Conservation (phyloP, 1,140 invertebrate species). For the Akabosia matsudoensis region DNA sequence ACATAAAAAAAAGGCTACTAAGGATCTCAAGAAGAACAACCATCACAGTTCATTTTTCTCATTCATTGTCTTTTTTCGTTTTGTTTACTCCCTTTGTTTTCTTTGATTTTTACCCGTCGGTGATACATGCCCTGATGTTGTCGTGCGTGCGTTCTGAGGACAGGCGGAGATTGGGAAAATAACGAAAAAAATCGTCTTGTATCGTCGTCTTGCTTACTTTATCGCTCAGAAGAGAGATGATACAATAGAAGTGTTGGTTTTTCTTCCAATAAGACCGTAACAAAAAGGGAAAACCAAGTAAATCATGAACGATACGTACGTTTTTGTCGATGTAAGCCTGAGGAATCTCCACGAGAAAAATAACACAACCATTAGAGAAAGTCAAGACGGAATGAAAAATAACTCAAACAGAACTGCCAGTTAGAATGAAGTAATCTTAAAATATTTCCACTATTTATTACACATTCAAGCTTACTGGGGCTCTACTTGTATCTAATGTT, state of each 20-base stretch:
- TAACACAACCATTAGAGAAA: not conserved
- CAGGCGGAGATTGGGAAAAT: constrained; percentile 15
- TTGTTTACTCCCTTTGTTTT: too few relatives aligned
- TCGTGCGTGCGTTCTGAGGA: not conserved
- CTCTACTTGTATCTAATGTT: too few relatives aligned
- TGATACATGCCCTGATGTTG: not conserved
- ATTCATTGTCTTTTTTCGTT: too few relatives aligned
- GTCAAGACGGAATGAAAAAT: not conserved
- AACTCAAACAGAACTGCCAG: not conserved
- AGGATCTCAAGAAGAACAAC: too few relatives aligned
- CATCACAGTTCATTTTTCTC: too few relatives aligned
- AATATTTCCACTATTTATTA: too few relatives aligned
- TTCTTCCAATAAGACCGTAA: not conserved
- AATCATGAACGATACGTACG: too few relatives aligned
- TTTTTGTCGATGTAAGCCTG: too few relatives aligned
- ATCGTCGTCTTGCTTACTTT: not conserved
- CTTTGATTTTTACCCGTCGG: too few relatives aligned
- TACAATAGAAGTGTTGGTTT: not conserved
- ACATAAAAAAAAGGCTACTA: not conserved
- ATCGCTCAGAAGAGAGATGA: not conserved
- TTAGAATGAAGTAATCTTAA: not conserved
- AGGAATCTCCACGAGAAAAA: too few relatives aligned
- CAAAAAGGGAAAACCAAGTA: not conserved
- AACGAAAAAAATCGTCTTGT: not conserved
- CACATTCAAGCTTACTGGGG: too few relatives aligned